Percentiles rank a stretch among this genome's conserved stretches.
Conservation (phyloP, 1,140 invertebrate species). For the Drosophila ficusphila region DNA sequence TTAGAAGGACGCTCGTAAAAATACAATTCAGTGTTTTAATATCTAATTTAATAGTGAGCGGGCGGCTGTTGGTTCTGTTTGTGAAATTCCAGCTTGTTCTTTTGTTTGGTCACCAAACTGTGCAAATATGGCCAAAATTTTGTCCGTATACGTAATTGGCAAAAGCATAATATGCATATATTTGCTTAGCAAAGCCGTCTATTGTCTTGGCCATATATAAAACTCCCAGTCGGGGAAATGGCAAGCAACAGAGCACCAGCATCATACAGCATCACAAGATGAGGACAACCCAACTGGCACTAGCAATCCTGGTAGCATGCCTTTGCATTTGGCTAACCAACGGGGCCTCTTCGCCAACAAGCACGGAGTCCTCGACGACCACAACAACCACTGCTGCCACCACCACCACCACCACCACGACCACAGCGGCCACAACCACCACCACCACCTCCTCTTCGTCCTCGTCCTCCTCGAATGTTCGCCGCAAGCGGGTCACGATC, state of each 20-base stretch:
- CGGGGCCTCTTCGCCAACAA: background rate
- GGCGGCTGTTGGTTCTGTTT: background rate
- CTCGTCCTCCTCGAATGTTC: slow-evolving; percentile 5
- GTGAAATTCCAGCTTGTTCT: slow-evolving; percentile 26
- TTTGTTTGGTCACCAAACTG: slow-evolving; percentile 32
- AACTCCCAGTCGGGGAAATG: background rate
- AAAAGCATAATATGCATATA: slow-evolving; percentile 17
- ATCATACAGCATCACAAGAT: slow-evolving; percentile 3
- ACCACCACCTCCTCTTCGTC: background rate
- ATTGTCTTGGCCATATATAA: slow-evolving; percentile 38
- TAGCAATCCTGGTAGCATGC: slow-evolving; percentile 10
- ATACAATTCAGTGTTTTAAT: slow-evolving; percentile 26
- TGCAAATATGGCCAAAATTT: slow-evolving; percentile 39
- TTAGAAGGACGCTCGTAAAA: slow-evolving; percentile 56
- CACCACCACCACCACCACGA: background rate
- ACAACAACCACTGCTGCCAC: slow-evolving; percentile 12
- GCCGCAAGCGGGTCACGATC: slow-evolving; percentile 1
- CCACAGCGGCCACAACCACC: slow-evolving; percentile 2
- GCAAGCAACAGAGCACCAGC: background rate
- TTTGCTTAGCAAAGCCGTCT: slow-evolving; percentile 20
- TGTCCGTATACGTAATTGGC: slow-evolving; percentile 31
- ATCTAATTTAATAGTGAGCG: slow-evolving; percentile 12
- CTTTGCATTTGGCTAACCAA: slow-evolving; percentile 24
- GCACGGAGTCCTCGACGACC: slow-evolving; percentile 4
- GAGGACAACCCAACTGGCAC: slow-evolving; percentile 15